Base-by-base conservation (phyloP, 2,888 invertebrate species). In the Macrophya annulata region DNA sequence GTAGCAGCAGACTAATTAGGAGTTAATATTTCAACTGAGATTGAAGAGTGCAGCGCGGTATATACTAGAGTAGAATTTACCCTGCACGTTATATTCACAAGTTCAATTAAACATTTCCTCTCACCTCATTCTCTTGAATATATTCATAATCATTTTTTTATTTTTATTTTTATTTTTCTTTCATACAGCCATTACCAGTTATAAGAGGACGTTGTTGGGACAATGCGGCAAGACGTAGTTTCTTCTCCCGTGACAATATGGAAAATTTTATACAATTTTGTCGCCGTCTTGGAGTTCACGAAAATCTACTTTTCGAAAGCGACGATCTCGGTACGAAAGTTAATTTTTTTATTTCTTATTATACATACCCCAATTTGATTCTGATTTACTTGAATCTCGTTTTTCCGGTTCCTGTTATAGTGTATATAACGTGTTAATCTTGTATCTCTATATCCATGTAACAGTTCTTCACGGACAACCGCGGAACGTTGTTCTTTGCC, bases 231-330 rank as follows among this genome's bases (percentile, higher is more conserved):
- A 95, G 97, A 15, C 96, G 97, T 88, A 97, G 97, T 90, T 98
- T 98, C 95, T 98, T 97, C 94, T 97, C 98, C 0, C 93, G 98
- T 71, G 98, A 98, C 94, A 98, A 98, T 94, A 97, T 97, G 90
- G 97, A 97, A 91, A 98, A 98, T 94, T 98, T 98, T 93, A 96
- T 98, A 89, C 96, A 96, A 87, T 98, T 98, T 95, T 98, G 98
- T 92, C 95, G 97, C 85, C 96, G 97, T 83, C 95, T 97, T 84
- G 98, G 98, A 74, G 97, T 98, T 55, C 97, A 97, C 90, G 97
- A 97, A 93, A 98, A 98, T 93, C 95, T 98, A 85, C 95, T 98
- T 72, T 98, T 98, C 93, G 98, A 98, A 94, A 98, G 98, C 90
- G 98, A 98, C 92, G 98, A 98, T 92, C 95, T 98, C 89, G 98